These are phyloP conservation scores for Corydoras maculifer DNA, from an alignment of 2,113 vertebrate genomes.

Conservation along the genomic window DNA sequence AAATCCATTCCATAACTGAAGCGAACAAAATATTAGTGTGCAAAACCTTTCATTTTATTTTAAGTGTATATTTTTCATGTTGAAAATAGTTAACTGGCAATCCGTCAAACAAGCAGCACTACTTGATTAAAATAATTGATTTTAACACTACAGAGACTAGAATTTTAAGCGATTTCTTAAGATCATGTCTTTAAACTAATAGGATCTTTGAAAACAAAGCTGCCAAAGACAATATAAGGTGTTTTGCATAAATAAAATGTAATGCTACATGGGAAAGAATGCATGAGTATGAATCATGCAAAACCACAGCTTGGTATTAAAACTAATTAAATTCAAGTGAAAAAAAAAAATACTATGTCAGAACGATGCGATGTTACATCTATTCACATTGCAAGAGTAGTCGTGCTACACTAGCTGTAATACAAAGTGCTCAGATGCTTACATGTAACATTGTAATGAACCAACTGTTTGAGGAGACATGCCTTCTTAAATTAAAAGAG, in stretches of 20 bases:
- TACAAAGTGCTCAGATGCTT: not conserved
- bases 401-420: no score
- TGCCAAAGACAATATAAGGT: not conserved
- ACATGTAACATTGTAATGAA: not conserved
- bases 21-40: no score
- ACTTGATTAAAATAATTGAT: not conserved
- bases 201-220: no score
- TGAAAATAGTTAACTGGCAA: no score
- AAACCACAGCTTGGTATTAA: not conserved
- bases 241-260: conserved; percentile 10
- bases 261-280: conserved; percentile 6
- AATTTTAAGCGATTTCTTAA: conserved; percentile 18
- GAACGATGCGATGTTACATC: no score
- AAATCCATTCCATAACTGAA: no score
- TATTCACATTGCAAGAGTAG: no score
- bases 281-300: not conserved
- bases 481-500: no score
- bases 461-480: no score
- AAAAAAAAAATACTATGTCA: not conserved
- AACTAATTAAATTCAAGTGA: not conserved
- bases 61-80: no score
- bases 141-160: not conserved
- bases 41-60: no score
- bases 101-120: no score
- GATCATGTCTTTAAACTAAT: not conserved